A percentile compares a stretch with the other conserved stretches of the same genome.
phyloP scores from a whole-genome alignment of 2,797 vertebrate species.

The Sebastes cheni region DNA sequence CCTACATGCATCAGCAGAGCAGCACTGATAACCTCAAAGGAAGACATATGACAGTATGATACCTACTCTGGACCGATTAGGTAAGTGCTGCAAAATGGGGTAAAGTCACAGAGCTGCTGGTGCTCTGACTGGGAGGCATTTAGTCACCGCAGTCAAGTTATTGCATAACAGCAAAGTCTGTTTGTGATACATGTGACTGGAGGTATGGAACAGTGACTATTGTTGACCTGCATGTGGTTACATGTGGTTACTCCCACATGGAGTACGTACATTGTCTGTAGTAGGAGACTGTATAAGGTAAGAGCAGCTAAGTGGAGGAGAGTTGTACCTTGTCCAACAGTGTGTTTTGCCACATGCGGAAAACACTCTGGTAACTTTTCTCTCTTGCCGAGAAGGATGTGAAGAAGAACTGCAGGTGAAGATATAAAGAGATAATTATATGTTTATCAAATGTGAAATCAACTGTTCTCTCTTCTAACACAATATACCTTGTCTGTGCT shows the following conservation, averaged over 20 bases:
- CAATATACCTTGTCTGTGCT: constrained; percentile 87
- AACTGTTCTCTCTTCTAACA: not conserved
- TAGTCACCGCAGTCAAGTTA: not conserved
- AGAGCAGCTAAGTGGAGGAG: not conserved
- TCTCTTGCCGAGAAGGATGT: constrained; percentile 93
- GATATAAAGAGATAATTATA: not conserved
- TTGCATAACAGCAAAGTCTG: not conserved
- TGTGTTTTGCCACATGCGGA: constrained; percentile 93
- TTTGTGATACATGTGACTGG: not conserved
- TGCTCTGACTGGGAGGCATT: not conserved
- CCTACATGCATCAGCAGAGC: constrained; percentile 9
- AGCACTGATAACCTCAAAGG: constrained; percentile 39
- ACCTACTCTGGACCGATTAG: constrained; percentile 55
- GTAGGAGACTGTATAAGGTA: not conserved
- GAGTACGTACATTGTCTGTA: not conserved
- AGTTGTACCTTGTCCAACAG: constrained; percentile 89
- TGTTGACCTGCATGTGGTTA: not conserved
- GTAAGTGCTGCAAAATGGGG: constrained; percentile 33
- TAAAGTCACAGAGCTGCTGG: constrained; percentile 31
- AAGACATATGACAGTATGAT: not conserved
- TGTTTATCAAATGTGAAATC: not conserved
- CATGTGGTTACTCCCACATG: not conserved
- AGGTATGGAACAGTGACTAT: not conserved
- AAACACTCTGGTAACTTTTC: constrained; percentile 90
- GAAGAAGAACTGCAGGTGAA: constrained; percentile 87